Conservation (phyloP, 1,140 invertebrate species). For the Cecropterus lyciades region DNA sequence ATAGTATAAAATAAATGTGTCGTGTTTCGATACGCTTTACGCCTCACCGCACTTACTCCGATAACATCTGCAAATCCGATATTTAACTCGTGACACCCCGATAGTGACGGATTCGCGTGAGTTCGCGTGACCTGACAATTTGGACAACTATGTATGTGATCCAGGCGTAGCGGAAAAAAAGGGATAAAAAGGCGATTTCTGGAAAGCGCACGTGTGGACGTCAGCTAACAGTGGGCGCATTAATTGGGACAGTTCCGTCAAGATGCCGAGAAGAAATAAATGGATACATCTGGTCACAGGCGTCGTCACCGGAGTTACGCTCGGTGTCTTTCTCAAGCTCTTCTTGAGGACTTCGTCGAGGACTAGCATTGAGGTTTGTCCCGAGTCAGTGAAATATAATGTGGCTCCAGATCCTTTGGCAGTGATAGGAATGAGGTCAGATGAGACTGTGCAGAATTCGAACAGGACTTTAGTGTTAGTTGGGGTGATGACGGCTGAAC, state of each 20-base stretch:
- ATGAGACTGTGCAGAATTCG: conserved; percentile 84
- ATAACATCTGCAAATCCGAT: conserved; percentile 76
- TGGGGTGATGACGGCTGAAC: conserved; percentile 98
- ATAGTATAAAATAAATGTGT: conserved; percentile 61
- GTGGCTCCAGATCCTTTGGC: conserved; percentile 72
- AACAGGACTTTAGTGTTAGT: conserved; percentile 91
- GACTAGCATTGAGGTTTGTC: conserved; percentile 64
- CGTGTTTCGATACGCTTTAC: too few relatives aligned
- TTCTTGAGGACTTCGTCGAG: conserved; percentile 67
- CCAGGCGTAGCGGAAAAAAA: too few relatives aligned
- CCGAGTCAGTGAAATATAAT: conserved; percentile 54
- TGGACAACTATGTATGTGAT: too few relatives aligned
- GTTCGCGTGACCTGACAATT: too few relatives aligned
- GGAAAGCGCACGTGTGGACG: conserved; percentile 76
- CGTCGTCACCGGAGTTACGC: conserved; percentile 69
- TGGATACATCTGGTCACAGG: conserved; percentile 77
- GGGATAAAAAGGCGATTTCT: too few relatives aligned
- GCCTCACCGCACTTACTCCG: too few relatives aligned
- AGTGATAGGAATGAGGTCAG: conserved; percentile 77
- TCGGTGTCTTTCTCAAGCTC: conserved; percentile 73
- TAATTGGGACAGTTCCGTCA: conserved; percentile 58
- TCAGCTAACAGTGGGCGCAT: conserved; percentile 61
- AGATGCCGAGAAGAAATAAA: conserved; percentile 74
- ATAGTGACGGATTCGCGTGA: too few relatives aligned
- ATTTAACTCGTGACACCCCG: too few relatives aligned